Percentiles rank a stretch among this genome's conserved stretches.
These are phyloP conservation scores for Physocephala rufipes DNA, from an alignment of 2,888 invertebrate genomes.

Conservation along the genomic window DNA sequence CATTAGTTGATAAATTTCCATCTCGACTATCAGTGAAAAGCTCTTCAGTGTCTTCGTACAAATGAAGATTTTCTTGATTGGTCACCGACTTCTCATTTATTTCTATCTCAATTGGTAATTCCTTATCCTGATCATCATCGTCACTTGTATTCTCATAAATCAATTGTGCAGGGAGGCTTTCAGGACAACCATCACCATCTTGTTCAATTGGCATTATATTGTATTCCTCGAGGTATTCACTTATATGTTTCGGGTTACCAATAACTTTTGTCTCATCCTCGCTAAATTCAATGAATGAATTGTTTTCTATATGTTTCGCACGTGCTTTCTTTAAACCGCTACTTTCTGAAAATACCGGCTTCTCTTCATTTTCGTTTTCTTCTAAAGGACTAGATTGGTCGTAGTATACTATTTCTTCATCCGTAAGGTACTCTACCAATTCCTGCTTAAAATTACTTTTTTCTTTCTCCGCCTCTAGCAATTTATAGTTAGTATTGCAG, in stretches of 20 bases:
- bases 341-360: background rate
- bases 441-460: slow-evolving; percentile 12
- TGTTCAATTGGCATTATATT: slow-evolving; percentile 47
- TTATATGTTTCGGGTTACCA: slow-evolving; percentile 23
- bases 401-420: slow-evolving; percentile 33
- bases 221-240: slow-evolving; percentile 47
- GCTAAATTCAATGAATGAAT: slow-evolving; percentile 24
- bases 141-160: slow-evolving; percentile 44
- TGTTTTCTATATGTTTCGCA: background rate
- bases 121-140: slow-evolving; percentile 36
- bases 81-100: background rate
- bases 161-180: slow-evolving; percentile 35
- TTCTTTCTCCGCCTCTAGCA: slow-evolving; percentile 1
- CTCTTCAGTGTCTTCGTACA: slow-evolving; percentile 20
- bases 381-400: slow-evolving; percentile 31
- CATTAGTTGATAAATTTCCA: background rate
- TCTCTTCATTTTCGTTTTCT: slow-evolving; percentile 45
- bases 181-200: slow-evolving; percentile 22
- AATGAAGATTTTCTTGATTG: slow-evolving; percentile 2
- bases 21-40: slow-evolving; percentile 5
- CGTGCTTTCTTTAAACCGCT: no score
- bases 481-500: background rate
- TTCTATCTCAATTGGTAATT: slow-evolving; percentile 28
- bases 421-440: background rate
- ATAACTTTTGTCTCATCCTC: slow-evolving; percentile 29